Conservation (phyloP, 2,113 vertebrate genomes). For the Pandion haliaetus region DNA sequence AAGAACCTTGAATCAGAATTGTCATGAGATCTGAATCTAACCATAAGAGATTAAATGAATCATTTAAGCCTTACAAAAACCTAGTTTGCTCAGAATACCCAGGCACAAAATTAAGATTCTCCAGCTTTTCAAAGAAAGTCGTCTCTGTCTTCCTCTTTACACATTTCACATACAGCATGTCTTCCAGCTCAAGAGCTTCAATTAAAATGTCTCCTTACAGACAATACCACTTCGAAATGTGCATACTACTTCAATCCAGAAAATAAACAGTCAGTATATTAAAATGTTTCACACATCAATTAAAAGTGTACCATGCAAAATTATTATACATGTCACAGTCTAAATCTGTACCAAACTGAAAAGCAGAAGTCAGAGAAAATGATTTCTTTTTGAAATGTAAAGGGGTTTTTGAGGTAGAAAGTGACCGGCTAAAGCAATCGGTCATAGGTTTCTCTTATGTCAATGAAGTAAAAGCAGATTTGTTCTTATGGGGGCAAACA, state of each 20-base stretch:
- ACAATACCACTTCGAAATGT: background rate
- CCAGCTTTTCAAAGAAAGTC: background rate
- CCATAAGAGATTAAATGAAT: background rate
- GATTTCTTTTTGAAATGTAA: background rate
- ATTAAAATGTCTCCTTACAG: background rate
- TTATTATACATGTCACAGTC: accelerated
- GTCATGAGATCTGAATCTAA: background rate
- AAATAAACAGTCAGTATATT: background rate
- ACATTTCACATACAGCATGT: background rate
- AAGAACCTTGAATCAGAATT: background rate
- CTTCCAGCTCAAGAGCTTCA: background rate
- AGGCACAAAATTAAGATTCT: background rate
- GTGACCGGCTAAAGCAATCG: background rate
- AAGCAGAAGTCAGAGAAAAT: background rate
- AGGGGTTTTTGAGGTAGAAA: background rate
- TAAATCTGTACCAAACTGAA: background rate
- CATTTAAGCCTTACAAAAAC: background rate
- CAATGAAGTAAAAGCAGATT: background rate
- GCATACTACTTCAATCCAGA: background rate
- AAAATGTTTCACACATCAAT: background rate
- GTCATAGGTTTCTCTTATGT: background rate
- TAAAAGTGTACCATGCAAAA: background rate
- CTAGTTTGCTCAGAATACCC: background rate
- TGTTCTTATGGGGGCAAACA: background rate
- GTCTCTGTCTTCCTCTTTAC: background rate